A percentile compares a stretch with the other conserved stretches of the same genome.
Evolutionary conservation across 2,888 invertebrate species (phyloP).

Genomic region (Clanis bilineata): DNA sequence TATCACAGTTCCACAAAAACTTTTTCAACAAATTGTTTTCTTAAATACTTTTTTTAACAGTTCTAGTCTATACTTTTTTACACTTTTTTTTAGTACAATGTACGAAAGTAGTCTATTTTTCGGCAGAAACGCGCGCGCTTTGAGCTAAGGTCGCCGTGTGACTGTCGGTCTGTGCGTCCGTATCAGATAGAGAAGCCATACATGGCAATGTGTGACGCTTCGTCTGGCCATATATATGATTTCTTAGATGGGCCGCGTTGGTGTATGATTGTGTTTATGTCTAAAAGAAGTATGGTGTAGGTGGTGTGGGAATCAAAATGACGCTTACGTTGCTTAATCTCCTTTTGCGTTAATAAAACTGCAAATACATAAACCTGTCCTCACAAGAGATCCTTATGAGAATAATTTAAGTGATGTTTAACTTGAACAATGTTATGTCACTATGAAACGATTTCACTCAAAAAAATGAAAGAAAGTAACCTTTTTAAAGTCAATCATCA

Average conservation of each 20-base stretch:
- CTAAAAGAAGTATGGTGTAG: background rate
- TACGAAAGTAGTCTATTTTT: background rate
- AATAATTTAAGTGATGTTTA: too few relatives aligned
- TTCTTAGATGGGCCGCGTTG: conserved; percentile 2
- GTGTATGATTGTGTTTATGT: background rate
- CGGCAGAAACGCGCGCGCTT: conserved; percentile 44
- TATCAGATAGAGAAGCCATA: conserved; percentile 47
- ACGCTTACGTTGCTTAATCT: too few relatives aligned
- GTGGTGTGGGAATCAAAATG: background rate
- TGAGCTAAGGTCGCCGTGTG: conserved; percentile 50
- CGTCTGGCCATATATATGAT: conserved; percentile 4
- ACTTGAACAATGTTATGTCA: too few relatives aligned
- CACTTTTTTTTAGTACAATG: background rate
- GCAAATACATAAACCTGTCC: too few relatives aligned
- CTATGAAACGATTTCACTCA: too few relatives aligned
- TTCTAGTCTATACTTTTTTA: background rate
- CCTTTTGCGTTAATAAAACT: too few relatives aligned
- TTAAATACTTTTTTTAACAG: background rate
- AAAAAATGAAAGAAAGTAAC: too few relatives aligned
- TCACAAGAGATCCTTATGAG: too few relatives aligned
- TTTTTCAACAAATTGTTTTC: too few relatives aligned
- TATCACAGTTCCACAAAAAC: background rate
- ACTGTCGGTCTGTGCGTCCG: conserved; percentile 47
- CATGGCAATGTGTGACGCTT: conserved; percentile 43
- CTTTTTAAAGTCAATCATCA: too few relatives aligned